phyloP scores from a whole-genome alignment of 23 tunicate species.

The Phallusia fumigata region DNA sequence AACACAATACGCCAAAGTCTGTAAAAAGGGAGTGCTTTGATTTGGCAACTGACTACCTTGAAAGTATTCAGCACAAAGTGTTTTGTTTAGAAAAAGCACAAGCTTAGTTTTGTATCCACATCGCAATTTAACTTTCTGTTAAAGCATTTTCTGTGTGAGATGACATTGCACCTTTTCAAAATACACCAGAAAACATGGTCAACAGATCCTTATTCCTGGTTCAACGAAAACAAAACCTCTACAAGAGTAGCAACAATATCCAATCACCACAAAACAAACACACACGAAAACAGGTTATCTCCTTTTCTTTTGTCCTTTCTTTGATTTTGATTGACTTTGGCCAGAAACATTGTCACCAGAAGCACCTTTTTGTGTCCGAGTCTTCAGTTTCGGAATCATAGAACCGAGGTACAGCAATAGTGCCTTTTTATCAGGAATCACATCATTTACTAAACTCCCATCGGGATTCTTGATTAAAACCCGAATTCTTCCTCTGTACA shows the following conservation, averaged over 20 bases:
- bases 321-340: slow-evolving; percentile 22
- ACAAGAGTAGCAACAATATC: background rate
- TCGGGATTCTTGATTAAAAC: slow-evolving; percentile 56
- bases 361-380: slow-evolving; percentile 50
- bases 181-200: background rate
- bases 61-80: too few species aligned
- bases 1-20: background rate
- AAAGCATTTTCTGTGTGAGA: too few species aligned
- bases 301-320: slow-evolving; percentile 29
- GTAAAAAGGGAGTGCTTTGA: too few species aligned
- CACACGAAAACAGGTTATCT: background rate
- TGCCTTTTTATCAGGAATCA: slow-evolving; percentile 48
- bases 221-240: background rate
- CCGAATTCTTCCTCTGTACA: slow-evolving; percentile 56
- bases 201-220: background rate
- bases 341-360: slow-evolving; percentile 24
- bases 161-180: too few species aligned
- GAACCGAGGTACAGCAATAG: slow-evolving; percentile 59
- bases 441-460: slow-evolving; percentile 38
- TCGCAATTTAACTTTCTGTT: too few species aligned
- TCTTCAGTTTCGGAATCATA: slow-evolving; percentile 90
- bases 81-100: too few species aligned
- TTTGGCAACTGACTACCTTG: too few species aligned
- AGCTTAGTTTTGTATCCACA: too few species aligned
- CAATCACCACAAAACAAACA: background rate